Conservation (phyloP, 2,888 invertebrate genomes). For the Vandiemenella viatica region DNA sequence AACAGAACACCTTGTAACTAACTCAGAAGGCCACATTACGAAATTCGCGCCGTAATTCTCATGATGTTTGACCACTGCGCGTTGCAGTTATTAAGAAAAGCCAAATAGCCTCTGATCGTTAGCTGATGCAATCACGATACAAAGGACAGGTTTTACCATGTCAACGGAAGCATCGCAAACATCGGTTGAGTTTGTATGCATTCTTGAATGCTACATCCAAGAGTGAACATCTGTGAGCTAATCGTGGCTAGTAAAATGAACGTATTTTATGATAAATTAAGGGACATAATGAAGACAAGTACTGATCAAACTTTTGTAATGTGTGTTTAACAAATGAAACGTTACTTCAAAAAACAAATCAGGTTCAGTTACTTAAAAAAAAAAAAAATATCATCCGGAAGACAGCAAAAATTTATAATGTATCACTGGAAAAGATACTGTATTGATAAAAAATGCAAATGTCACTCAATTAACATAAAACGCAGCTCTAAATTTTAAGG, state of each 20-base stretch:
- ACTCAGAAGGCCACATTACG: not conserved
- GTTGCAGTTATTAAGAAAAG: too few species aligned
- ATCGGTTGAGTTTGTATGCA: conserved; percentile 2
- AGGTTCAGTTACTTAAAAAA: conserved; percentile 2
- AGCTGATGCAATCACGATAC: too few species aligned
- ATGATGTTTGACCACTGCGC: too few species aligned
- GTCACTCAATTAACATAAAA: too few species aligned
- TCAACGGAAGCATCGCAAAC: conserved; percentile 1
- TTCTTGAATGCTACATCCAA: not conserved
- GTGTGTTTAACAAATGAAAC: conserved; percentile 2
- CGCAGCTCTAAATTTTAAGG: too few species aligned
- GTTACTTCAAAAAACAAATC: conserved; percentile 3
- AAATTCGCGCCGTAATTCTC: too few species aligned
- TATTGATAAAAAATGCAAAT: too few species aligned
- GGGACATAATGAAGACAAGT: conserved; percentile 1
- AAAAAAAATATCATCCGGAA: too few species aligned
- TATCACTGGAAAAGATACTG: too few species aligned
- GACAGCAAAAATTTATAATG: too few species aligned
- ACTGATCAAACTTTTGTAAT: not conserved
- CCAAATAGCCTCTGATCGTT: not conserved
- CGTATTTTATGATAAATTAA: too few species aligned
- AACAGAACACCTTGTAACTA: not conserved
- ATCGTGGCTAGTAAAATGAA: conserved; percentile 3
- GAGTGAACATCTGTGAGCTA: conserved; percentile 4
- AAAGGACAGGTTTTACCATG: not conserved